Base-by-base conservation (phyloP, 2,797 vertebrate species). In the Streptopelia turtur region DNA sequence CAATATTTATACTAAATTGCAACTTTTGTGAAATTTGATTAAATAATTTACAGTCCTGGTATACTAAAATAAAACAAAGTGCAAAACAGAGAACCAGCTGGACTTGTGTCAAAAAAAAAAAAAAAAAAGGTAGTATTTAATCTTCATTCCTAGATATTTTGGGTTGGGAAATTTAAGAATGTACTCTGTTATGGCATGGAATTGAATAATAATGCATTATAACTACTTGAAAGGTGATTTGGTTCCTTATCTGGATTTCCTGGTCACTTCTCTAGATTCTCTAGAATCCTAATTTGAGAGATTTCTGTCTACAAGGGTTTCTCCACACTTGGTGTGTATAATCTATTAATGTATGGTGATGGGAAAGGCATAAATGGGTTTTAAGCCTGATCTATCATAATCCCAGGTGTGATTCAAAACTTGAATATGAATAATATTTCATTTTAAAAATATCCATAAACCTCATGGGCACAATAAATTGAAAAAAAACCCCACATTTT, bases 401-500 rank as follows among this genome's bases (percentile, higher is more conserved):
- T 50, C 31, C 35, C 57, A 24, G 6, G 11, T 37, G 23, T 64
- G 20, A 77, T n/a, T 56, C 22, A 37, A 41, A 64, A 41, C 16
- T 22, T 57, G n/a, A 21, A 49, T 49, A 55, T 16, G 16, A 63
- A 21, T 24, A 74, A 31, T 11, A 53, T 27, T 60, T 66, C 22
- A 39, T 10, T 55, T 31, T 27, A 39, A 39, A 63, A 59, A 5
- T 5, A 1, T 12, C 10, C 5, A 31, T 82, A 41, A 35, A 56
- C 16, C 66, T 41, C 65, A 65, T 23, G 18, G 61, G 49, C 11
- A 85, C 1, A 2, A 41, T 10, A 5, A 14, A 55, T 74, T 57
- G 27, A 71, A 50, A 56, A 37, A 3, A 37, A 3, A 0, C 1
- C 3, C 16, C 35, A 6, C 2, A 9, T 52, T 84, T 56, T 77